Evolutionary conservation across 2,113 vertebrate genomes (phyloP), one percentile per base, ranked within the genome.

Genomic region (Puffinus mauretanicus): DNA sequence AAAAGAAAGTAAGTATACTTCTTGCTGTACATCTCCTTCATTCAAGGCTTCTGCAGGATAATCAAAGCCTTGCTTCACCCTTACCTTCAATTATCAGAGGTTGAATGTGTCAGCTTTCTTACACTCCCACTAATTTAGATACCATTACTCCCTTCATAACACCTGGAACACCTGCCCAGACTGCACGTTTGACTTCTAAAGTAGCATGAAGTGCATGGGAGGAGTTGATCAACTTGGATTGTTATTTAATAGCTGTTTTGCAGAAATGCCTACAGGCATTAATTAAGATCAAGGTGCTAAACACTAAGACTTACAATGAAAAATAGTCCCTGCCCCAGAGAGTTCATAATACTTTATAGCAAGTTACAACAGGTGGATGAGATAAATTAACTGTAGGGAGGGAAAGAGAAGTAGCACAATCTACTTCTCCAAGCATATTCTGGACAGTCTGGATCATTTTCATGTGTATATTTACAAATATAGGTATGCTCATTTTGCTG

Each of bases 261-360:
- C 92, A 92, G 85, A 73, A 96, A 75, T 64, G 67, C 96, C 95
- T 93, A 75, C 29, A 92, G 96, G 93, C 79, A 51, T 83, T 97
- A 90, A 97, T 96, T 95, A 97, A 96, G 85, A 94, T 94, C 82
- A 95, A 97, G 92, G 92, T 70, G 51, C 90, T 93, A 86, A 87
- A 67, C 42, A 67, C 73, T 42, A 52, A 38, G 78, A 86, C 75
- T 86, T 69, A 46, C 10, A 86, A 38, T 77, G 88, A 95, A 91
- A 95, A 95, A 89, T 24, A 89, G 88, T 89, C 62, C 87, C 88
- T 91, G 72, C 38, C 69, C 65, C 40, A 86, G 69, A 96, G 76
- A 96, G 57, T 79, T 92, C 80, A 49, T 73, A 73, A 96, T 78
- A 93, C 29, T 72, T 76, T 25, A 52, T 4, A 78, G 65, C 96